phyloP scores from a whole-genome alignment of 2,797 vertebrate species.

The Tragopan temminckii region DNA sequence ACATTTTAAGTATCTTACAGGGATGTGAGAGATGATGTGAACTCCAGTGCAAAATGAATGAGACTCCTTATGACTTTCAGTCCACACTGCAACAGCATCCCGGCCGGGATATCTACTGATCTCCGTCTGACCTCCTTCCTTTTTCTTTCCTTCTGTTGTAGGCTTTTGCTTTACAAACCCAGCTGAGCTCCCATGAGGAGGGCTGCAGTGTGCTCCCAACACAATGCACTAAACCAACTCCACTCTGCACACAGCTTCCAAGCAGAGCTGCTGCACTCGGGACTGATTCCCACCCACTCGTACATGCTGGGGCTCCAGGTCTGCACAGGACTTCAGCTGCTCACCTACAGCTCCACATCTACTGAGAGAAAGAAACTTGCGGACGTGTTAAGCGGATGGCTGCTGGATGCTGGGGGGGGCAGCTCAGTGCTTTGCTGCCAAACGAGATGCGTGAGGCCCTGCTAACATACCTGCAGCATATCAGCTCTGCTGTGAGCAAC shows the following conservation, averaged over 20 bases:
- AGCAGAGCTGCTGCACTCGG: not conserved
- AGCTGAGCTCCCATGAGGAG: slow-evolving; percentile 21
- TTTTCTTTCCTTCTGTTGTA: not conserved
- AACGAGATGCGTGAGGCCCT: not conserved
- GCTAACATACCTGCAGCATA: not conserved
- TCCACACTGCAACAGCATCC: not conserved
- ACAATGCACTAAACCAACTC: not conserved
- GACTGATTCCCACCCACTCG: not conserved
- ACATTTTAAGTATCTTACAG: not conserved
- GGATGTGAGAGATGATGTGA: not conserved
- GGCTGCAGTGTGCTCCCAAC: not conserved
- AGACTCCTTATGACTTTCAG: not conserved
- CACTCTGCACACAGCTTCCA: rapidly evolving
- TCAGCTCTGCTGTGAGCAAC: not conserved
- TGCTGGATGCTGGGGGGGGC: not conserved
- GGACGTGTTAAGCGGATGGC: too few relatives aligned
- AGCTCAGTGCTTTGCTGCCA: not conserved
- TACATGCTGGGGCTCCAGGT: not conserved
- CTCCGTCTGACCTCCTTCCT: not conserved
- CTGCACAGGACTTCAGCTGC: rapidly evolving
- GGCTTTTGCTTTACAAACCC: not conserved
- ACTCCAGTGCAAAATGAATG: not conserved
- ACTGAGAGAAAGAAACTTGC: not conserved
- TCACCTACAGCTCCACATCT: not conserved
- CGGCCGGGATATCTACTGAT: not conserved